phyloP scores from a whole-genome alignment of 2,797 vertebrate genomes.

The Gobio occitaniae region DNA sequence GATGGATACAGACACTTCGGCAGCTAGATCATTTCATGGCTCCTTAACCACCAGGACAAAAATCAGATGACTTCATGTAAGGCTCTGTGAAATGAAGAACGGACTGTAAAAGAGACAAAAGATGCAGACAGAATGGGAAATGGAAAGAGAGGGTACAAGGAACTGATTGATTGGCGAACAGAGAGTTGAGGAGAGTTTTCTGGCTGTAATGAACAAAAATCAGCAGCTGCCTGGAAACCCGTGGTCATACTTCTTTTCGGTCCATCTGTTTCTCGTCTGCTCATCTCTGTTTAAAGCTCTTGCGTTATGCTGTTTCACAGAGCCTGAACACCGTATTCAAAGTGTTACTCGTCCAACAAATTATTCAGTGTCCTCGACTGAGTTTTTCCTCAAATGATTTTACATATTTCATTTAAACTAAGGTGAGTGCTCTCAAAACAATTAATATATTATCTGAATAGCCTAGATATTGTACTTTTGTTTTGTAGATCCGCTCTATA shows the following conservation, averaged over 20 bases:
- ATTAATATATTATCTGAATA: not conserved
- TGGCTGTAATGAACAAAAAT: slow-evolving; percentile 28
- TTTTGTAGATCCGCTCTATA: not conserved
- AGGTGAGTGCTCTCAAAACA: not conserved
- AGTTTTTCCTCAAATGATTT: not conserved
- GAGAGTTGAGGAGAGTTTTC: slow-evolving; percentile 40
- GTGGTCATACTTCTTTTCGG: not conserved
- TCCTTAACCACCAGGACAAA: slow-evolving; percentile 46
- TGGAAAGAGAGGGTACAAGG: not conserved
- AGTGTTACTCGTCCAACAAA: not conserved
- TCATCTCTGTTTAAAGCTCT: not conserved
- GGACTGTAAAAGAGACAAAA: slow-evolving; percentile 1
- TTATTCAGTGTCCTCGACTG: not conserved
- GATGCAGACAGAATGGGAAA: not conserved
- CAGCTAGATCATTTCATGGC: slow-evolving; percentile 49
- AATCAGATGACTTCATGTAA: slow-evolving; percentile 51
- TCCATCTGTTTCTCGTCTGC: slow-evolving; percentile 9
- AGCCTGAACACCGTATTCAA: not conserved
- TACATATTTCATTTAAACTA: not conserved
- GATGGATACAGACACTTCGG: slow-evolving; percentile 40
- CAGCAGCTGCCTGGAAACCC: slow-evolving; percentile 27
- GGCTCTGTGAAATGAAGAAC: slow-evolving; percentile 38
- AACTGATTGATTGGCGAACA: slow-evolving; percentile 16
- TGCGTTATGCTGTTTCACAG: not conserved
- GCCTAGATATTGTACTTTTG: too few species aligned